These are phyloP conservation scores for Venusia cambrica DNA, from an alignment of 2,888 invertebrate species.

Conservation along the genomic window DNA sequence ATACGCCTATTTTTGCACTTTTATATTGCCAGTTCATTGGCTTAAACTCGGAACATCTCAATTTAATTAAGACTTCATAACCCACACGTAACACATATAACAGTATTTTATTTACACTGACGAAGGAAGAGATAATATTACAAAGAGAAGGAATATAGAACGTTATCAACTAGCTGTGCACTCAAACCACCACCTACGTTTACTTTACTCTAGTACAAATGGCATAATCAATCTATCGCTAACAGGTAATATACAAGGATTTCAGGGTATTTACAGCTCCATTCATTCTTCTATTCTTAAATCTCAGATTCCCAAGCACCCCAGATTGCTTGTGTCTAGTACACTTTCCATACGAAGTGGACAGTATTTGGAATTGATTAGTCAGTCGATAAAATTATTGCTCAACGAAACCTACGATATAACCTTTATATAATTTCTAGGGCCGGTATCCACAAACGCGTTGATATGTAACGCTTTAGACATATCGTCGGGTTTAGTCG, in stretches of 20 bases:
- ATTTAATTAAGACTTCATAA: constrained; percentile 76
- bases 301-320: no score
- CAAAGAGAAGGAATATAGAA: constrained; percentile 53
- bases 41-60: constrained; percentile 79
- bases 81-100: constrained; percentile 61
- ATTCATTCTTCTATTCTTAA: no score
- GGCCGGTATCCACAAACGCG: constrained; percentile 4
- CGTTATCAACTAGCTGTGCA: constrained; percentile 44
- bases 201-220: constrained; percentile 27
- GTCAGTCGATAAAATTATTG: constrained; percentile 15
- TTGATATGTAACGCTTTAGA: background rate
- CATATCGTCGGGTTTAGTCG: background rate
- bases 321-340: no score
- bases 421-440: constrained; percentile 4
- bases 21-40: constrained; percentile 74
- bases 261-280: constrained; percentile 28
- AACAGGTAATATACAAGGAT: constrained; percentile 27
- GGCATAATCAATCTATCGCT: constrained; percentile 29
- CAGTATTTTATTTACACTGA: constrained; percentile 68
- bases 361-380: constrained; percentile 7
- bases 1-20: constrained; percentile 74
- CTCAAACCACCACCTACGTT: constrained; percentile 36
- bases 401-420: constrained; percentile 2
- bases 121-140: constrained; percentile 66
- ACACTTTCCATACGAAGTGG: no score